These are phyloP conservation scores for Prietella phreatophila DNA, from an alignment of 2,113 vertebrate species.

Conservation along the genomic window DNA sequence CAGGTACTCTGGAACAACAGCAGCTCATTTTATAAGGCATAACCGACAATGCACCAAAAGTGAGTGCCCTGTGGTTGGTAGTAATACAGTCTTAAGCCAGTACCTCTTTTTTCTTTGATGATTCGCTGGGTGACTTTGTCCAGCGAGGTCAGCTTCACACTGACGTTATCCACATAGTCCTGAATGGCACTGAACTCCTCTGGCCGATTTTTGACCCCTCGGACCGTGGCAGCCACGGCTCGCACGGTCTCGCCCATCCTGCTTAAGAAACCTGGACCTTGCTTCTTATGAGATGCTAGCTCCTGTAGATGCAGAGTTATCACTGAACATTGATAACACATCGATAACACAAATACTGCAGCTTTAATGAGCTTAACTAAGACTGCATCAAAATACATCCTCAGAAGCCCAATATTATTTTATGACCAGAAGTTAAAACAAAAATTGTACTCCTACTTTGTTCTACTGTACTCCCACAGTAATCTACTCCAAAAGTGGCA, in stretches of 20 bases:
- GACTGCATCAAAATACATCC: neutral
- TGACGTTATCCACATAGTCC: constrained; percentile 84
- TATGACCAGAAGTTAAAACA: neutral
- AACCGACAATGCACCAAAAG: neutral
- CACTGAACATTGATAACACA: neutral
- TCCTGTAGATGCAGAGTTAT: constrained; percentile 71
- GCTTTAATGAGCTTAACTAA: neutral
- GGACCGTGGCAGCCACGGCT: constrained; percentile 82
- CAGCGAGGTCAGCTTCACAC: constrained; percentile 81
- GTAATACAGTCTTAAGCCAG: neutral
- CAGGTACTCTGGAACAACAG: constrained; percentile 77
- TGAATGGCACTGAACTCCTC: constrained; percentile 83
- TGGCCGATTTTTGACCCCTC: constrained; percentile 83
- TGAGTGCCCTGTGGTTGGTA: neutral
- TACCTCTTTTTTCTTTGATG: constrained; percentile 89
- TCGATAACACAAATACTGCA: neutral
- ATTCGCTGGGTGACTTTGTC: constrained; percentile 93
- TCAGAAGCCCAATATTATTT: neutral
- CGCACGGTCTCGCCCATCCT: constrained; percentile 87
- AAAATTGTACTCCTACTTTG: neutral
- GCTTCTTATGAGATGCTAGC: constrained; percentile 83
- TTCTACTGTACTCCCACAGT: neutral
- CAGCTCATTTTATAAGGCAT: neutral
- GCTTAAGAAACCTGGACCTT: constrained; percentile 85
- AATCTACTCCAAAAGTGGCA: neutral